A percentile compares a stretch with the other conserved stretches of the same genome.
Evolutionary conservation across 2,888 invertebrate species (phyloP).

Genomic region (Abscondita cerata): DNA sequence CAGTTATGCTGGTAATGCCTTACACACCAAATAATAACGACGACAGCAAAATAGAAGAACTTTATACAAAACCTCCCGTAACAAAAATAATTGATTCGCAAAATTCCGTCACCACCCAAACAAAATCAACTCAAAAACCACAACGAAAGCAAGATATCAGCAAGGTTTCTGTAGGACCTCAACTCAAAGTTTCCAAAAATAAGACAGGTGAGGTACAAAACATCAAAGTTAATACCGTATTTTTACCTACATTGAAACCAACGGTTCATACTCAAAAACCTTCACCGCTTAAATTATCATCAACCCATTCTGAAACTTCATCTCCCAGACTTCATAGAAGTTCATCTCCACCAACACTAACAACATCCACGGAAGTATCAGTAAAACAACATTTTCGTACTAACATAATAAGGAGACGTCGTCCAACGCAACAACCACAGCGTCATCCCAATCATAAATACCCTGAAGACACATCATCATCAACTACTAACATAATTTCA

Average conservation of each 20-base stretch:
- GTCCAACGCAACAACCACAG: conserved; percentile 23
- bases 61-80: conserved; percentile 72
- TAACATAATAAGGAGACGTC: conserved; percentile 14
- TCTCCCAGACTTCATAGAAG: background rate
- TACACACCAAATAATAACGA: conserved; percentile 66
- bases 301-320: conserved; percentile 37
- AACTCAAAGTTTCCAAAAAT: no score
- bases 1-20: conserved; percentile 72
- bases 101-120: conserved; percentile 19
- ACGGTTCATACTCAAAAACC: background rate
- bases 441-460: conserved; percentile 51
- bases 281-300: background rate
- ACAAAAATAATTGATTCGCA: conserved; percentile 62
- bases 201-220: background rate
- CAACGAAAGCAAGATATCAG: background rate
- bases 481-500: conserved; percentile 30
- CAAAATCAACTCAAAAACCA: conserved; percentile 9
- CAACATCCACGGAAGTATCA: background rate
- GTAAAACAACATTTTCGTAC: background rate
- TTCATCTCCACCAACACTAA: background rate
- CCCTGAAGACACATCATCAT: conserved; percentile 40
- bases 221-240: background rate
- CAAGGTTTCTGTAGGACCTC: no score
- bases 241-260: background rate
- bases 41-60: conserved; percentile 63